Evolutionary conservation across 1,140 invertebrate species (phyloP), one percentile per base, ranked within the genome.

Genomic region (Zaprionus inermis): DNA sequence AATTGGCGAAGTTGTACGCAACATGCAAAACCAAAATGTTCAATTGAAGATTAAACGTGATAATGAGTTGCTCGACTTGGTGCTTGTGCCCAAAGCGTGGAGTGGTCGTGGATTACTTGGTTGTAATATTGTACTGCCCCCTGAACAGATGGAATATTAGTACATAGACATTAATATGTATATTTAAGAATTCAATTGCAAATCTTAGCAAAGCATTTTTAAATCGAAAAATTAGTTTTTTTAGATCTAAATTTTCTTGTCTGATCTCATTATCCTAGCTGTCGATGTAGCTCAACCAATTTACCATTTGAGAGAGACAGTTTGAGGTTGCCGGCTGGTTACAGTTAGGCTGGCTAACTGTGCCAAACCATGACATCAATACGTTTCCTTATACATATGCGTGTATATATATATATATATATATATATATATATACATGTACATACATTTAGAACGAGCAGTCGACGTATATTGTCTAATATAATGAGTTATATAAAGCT

Each of bases 91-190:
- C 4, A 94, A 94, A 70, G 93, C 94, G 32, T 97, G 96, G 96
- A 90, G 91, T 56, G 96, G 96, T 38, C 94, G 94, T 76, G 96
- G 96, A 1, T 92, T 97, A n/a, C 92, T 97, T 1, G 96, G 96
- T 0, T 97, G 96, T 89, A 96, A 96, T 79, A 94, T 96, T 76
- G 82, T 95, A 57, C 93, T 94, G 18, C 61, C 93, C 5, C 65
- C 93, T 24, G 93, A 94, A 71, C 61, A 73, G 58, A 92, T 94
- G 72, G 93, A 94, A 67, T 59, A 75, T 69, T 72, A 52, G 46
- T 5, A 51, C 54, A 38, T 55, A 79, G 22, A 18, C 44, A 24
- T 18, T 32, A 5, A 44, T 24, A 36, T 32, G 3, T 59, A 58
- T 34, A 58, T 12, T 38, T 28, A 52, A 41, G 30, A n/a, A 11